Base-by-base conservation (phyloP, 2,113 vertebrate genomes). In the Coreoperca whiteheadi region DNA sequence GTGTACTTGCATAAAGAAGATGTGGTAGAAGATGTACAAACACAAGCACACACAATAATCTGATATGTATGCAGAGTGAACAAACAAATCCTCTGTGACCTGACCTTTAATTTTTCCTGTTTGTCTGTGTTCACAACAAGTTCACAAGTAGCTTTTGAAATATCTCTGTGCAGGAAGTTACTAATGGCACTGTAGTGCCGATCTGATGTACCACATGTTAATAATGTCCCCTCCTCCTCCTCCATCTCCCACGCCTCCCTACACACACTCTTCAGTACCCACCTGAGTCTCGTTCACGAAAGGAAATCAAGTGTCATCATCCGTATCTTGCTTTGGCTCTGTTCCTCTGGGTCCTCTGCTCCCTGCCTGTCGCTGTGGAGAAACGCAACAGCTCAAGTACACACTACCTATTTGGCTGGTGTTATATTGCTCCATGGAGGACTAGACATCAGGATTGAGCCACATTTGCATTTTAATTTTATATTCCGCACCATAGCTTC, bases 401-500 rank as follows among this genome's bases (percentile, higher is more conserved):
- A 51, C 80, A 74, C 85, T 92, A 92, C 90, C 88, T 91, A 85
- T 88, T 91, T 90, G 86, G 74, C 77, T 84, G 83, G 41, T 66
- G 61, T 90, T 90, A 48, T 78, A 80, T 77, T 71, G 83, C 84
- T 79, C 90, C 82, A 30, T 50, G 30, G 90, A 94, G 92, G 86
- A 83, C 65, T 15, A 48, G 77, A 77, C 81, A 87, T 92, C 85
- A 83, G 59, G 77, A 89, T 81, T 81, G 86, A 91, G 85, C 69
- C 32, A 46, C 82, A 94, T 95, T 95, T 94, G 89, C 94, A 95
- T 96, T 94, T 94, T 90, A 88, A 91, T 94, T 93, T 83, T 74
- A 78, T 86, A 91, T 92, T 91, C 83, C 18, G 50, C 84, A 53
- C 83, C 64, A 84, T n/a, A 60, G 83, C 79, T 53, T 83, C 86